These are phyloP conservation scores for Nesometra sesokonis DNA, from an alignment of 35 echinoderm and acorn worm genomes.

Conservation along the genomic window DNA sequence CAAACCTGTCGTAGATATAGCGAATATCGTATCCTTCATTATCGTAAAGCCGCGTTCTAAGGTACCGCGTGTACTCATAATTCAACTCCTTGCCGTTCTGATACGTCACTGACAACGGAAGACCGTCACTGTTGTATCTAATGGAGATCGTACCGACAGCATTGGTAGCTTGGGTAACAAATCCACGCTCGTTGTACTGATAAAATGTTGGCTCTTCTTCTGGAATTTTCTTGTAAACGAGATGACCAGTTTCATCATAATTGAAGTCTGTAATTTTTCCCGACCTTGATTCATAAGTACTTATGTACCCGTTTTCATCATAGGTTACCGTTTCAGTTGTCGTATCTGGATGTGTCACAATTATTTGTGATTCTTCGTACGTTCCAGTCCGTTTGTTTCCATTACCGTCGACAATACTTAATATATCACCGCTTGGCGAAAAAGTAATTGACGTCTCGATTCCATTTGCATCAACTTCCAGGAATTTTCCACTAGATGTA, in stretches of 20 bases:
- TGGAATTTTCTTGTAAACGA: neutral
- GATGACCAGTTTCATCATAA: slow-evolving; percentile 5
- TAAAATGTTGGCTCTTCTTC: slow-evolving; percentile 21
- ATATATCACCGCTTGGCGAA: neutral
- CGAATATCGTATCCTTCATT: slow-evolving; percentile 17
- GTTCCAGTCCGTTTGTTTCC: slow-evolving; percentile 10
- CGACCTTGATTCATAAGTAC: neutral
- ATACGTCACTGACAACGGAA: slow-evolving; percentile 28
- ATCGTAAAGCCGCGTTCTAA: slow-evolving; percentile 22
- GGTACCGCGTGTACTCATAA: slow-evolving; percentile 32
- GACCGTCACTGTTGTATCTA: slow-evolving; percentile 18
- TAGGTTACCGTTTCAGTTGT: slow-evolving; percentile 13
- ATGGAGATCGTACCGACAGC: slow-evolving; percentile 30
- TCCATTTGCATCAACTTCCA: slow-evolving; percentile 8
- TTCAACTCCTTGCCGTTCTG: slow-evolving; percentile 18
- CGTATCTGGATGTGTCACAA: slow-evolving; percentile 26
- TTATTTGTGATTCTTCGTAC: slow-evolving; percentile 6
- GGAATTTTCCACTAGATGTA: neutral
- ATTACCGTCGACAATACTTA: slow-evolving; percentile 25
- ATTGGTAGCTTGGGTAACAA: slow-evolving; percentile 44
- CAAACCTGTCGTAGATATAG: slow-evolving; percentile 21
- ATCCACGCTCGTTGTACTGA: slow-evolving; percentile 42
- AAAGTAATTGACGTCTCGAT: neutral
- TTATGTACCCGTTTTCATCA: slow-evolving; percentile 32
- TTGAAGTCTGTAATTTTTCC: slow-evolving; percentile 4